A percentile compares a stretch with the other conserved stretches of the same genome.
phyloP scores from a whole-genome alignment of 2,797 vertebrate genomes.

The Dryobates pubescens region DNA sequence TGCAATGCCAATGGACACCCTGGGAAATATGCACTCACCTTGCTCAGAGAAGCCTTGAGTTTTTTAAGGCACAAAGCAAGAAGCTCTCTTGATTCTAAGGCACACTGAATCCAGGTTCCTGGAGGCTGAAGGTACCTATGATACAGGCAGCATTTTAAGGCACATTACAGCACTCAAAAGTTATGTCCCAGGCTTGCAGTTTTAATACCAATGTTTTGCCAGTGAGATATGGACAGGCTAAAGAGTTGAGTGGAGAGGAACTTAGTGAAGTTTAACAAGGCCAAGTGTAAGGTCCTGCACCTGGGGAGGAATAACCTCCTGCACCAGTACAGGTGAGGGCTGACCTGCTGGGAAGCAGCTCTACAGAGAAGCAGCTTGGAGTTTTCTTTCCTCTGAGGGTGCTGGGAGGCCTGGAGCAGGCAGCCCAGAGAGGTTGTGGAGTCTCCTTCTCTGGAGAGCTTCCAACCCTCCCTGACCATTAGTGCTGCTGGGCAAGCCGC shows the following conservation, averaged over 20 bases:
- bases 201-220: neutral
- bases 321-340: neutral
- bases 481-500: neutral
- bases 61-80: constrained; percentile 95
- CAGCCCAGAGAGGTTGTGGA: too few species aligned
- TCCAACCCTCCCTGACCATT: neutral
- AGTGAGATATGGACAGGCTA: neutral
- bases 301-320: neutral
- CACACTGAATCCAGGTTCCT: constrained; percentile 90
- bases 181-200: neutral
- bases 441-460: neutral
- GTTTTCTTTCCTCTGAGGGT: neutral
- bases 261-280: neutral
- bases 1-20: accelerated
- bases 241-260: neutral
- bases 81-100: constrained; percentile 94
- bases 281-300: neutral
- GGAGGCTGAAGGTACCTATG: constrained; percentile 94
- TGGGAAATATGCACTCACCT: constrained; percentile 76
- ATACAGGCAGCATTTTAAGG: neutral
- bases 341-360: neutral
- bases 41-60: constrained; percentile 90
- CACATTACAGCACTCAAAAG: neutral
- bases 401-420: too few species aligned
- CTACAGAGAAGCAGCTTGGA: neutral